Conservation (phyloP, 2,113 vertebrate species). For the Phyllostomus discolor region DNA sequence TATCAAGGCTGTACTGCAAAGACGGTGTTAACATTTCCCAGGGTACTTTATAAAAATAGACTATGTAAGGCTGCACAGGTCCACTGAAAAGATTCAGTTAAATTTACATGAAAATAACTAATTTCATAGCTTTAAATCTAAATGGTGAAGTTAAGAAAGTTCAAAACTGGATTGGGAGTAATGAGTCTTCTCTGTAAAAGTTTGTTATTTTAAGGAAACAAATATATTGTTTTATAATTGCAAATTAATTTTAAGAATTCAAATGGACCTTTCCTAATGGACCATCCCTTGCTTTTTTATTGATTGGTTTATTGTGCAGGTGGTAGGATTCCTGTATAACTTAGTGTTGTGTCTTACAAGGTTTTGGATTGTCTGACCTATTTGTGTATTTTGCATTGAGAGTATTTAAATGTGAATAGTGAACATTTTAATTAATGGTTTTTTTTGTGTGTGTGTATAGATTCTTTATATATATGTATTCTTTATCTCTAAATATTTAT, state of each 20-base stretch:
- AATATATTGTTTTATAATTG: neutral
- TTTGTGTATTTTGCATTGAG: neutral
- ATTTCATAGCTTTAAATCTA: slow-evolving; percentile 29
- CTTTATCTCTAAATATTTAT: neutral
- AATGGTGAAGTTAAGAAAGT: slow-evolving; percentile 2
- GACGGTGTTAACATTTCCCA: neutral
- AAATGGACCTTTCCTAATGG: neutral
- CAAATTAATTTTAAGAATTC: slow-evolving; percentile 1
- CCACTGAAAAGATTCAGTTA: neutral
- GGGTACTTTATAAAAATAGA: neutral
- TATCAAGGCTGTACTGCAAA: neutral
- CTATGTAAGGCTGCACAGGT: neutral
- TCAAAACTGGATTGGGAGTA: neutral
- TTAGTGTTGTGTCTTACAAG: neutral
- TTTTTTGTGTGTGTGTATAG: neutral
- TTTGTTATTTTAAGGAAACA: slow-evolving; percentile 3
- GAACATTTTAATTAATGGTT: neutral
- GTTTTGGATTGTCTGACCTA: neutral
- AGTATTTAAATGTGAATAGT: neutral
- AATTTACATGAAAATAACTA: neutral
- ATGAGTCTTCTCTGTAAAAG: neutral
- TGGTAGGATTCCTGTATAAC: too few species aligned
- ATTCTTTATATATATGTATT: neutral
- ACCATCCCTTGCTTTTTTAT: neutral
- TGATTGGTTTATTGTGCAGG: too few species aligned